phyloP scores from a whole-genome alignment of 2,888 invertebrate genomes.

The Pristionchus exspectatus region DNA sequence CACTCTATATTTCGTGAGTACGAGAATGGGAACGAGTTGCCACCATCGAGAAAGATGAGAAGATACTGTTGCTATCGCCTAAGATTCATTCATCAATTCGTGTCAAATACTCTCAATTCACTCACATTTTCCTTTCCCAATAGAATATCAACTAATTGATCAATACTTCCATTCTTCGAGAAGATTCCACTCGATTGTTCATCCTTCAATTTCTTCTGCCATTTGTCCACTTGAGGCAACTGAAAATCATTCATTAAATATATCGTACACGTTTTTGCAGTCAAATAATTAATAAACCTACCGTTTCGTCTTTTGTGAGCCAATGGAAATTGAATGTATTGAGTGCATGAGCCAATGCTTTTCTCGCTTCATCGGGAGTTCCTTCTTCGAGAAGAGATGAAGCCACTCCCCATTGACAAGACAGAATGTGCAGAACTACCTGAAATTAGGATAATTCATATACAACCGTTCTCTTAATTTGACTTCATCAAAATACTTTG shows the following conservation, averaged over 20 bases:
- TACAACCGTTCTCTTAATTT: neutral
- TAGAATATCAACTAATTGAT: slow-evolving; percentile 21
- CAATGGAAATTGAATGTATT: slow-evolving; percentile 36
- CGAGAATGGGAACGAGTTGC: slow-evolving; percentile 51
- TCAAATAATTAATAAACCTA: neutral
- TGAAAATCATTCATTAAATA: neutral
- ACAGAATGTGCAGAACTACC: slow-evolving; percentile 16
- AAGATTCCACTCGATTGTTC: slow-evolving; percentile 7
- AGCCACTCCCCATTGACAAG: neutral
- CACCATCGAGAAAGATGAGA: slow-evolving; percentile 55
- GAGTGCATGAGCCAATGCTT: neutral
- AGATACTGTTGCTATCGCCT: slow-evolving; percentile 10
- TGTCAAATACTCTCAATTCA: neutral
- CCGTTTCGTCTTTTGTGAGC: slow-evolving; percentile 36
- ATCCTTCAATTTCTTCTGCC: slow-evolving; percentile 38
- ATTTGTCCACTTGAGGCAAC: slow-evolving; percentile 40
- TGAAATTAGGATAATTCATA: neutral
- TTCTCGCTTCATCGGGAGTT: slow-evolving; percentile 34
- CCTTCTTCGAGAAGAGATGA: slow-evolving; percentile 29
- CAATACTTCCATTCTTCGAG: slow-evolving; percentile 17
- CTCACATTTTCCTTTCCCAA: slow-evolving; percentile 44
- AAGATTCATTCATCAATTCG: neutral
- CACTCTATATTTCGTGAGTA: slow-evolving; percentile 17
- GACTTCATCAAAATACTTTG: neutral
- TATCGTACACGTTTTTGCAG: neutral